Conservation (phyloP, 2,797 vertebrate genomes). For the Neomorphus geoffroyi region DNA sequence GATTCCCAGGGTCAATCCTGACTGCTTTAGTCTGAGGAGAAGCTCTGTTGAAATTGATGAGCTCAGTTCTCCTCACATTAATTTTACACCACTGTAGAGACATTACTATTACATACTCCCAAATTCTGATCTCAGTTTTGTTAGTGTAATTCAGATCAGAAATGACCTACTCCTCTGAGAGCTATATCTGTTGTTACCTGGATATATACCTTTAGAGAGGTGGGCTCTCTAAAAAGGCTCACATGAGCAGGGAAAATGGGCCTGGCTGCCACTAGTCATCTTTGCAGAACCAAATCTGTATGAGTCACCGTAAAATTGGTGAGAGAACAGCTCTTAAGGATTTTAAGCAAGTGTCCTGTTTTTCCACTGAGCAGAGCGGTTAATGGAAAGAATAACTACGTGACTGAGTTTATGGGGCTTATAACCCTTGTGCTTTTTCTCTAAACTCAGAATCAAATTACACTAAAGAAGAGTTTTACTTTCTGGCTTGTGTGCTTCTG, state of each 20-base stretch:
- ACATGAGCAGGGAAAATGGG: not conserved
- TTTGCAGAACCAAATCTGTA: not conserved
- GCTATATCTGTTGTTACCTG: rapidly evolving
- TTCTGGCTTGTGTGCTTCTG: not conserved
- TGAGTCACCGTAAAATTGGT: not conserved
- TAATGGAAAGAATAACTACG: not conserved
- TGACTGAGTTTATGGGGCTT: not conserved
- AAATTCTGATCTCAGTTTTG: not conserved
- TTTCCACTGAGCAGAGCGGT: not conserved
- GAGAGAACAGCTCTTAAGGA: not conserved
- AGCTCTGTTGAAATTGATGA: constrained; percentile 8
- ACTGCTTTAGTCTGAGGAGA: not conserved
- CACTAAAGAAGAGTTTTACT: not conserved
- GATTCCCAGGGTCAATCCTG: constrained; percentile 59
- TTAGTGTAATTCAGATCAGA: not conserved
- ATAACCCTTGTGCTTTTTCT: not conserved
- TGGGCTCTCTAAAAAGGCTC: not conserved
- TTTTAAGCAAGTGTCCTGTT: not conserved
- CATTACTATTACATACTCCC: not conserved
- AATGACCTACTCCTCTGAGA: not conserved
- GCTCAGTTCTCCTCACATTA: not conserved
- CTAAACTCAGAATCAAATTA: not conserved
- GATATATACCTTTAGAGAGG: too few relatives aligned
- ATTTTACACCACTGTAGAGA: not conserved
- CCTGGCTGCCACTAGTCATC: not conserved